These are phyloP conservation scores for Leptinotarsa lineolata DNA, from an alignment of 1,140 invertebrate species.

Conservation along the genomic window DNA sequence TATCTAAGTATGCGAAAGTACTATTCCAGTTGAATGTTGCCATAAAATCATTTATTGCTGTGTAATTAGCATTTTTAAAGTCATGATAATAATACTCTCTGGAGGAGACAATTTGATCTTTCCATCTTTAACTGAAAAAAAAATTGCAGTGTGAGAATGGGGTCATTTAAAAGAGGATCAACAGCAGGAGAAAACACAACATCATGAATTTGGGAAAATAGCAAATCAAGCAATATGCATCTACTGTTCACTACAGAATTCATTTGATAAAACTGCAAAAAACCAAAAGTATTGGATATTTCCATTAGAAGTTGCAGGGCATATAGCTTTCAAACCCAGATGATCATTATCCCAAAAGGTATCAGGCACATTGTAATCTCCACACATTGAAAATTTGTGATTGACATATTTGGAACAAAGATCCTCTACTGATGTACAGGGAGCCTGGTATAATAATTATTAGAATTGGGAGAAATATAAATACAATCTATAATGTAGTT, in stretches of 20 bases:
- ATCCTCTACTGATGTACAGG: constrained; percentile 10
- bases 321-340: constrained; percentile 16
- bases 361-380: constrained; percentile 14
- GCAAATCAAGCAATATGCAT: background rate
- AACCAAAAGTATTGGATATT: constrained; percentile 7
- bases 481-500: constrained; percentile 7
- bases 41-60: background rate
- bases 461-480: constrained; percentile 2
- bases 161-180: constrained; percentile 4
- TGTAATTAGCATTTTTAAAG: constrained; percentile 13
- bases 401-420: constrained; percentile 1
- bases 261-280: constrained; percentile 10
- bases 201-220: constrained; percentile 13
- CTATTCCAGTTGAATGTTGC: constrained; percentile 12
- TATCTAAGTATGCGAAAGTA: constrained; percentile 1
- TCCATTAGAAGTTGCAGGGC: background rate
- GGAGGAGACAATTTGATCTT: background rate
- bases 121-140: background rate
- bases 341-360: constrained; percentile 4
- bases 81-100: constrained; percentile 7
- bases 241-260: constrained; percentile 2
- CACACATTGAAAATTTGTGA: constrained; percentile 1
- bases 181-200: background rate
- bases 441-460: background rate
- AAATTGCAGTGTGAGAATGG: constrained; percentile 8